Conservation (phyloP, 2,113 vertebrate species). For the Gnathochromis pfefferi region DNA sequence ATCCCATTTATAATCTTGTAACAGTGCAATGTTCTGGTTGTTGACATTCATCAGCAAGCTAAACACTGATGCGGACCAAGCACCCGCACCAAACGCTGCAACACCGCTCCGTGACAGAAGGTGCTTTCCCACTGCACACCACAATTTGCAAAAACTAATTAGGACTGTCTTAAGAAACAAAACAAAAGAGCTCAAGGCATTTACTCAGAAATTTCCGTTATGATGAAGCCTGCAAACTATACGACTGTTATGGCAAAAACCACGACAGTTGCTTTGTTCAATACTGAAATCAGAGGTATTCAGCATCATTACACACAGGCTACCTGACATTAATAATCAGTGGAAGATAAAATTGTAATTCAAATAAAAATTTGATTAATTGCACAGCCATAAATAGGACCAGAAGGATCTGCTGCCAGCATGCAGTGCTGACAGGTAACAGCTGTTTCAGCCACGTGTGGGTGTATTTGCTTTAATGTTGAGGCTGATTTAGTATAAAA, state of each 20-base stretch:
- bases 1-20: not conserved
- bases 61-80: not conserved
- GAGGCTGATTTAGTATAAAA: not conserved
- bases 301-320: not conserved
- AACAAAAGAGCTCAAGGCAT: not conserved
- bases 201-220: not conserved
- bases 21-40: not conserved
- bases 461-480: not conserved
- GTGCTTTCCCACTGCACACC: not conserved
- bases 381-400: not conserved
- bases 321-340: not conserved
- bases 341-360: not conserved
- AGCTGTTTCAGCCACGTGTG: not conserved
- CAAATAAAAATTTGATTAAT: not conserved
- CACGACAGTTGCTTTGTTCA: not conserved
- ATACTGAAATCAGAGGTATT: not conserved
- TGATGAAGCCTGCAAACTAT: not conserved
- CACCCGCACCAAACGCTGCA: not conserved
- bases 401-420: not conserved
- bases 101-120: not conserved
- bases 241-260: not conserved
- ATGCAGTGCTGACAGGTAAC: not conserved
- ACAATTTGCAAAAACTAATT: not conserved
- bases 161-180: not conserved
- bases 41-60: not conserved